A percentile compares a stretch with the other conserved stretches of the same genome.
phyloP scores from a whole-genome alignment of 2,113 vertebrate species.

The Penelope pileata region DNA sequence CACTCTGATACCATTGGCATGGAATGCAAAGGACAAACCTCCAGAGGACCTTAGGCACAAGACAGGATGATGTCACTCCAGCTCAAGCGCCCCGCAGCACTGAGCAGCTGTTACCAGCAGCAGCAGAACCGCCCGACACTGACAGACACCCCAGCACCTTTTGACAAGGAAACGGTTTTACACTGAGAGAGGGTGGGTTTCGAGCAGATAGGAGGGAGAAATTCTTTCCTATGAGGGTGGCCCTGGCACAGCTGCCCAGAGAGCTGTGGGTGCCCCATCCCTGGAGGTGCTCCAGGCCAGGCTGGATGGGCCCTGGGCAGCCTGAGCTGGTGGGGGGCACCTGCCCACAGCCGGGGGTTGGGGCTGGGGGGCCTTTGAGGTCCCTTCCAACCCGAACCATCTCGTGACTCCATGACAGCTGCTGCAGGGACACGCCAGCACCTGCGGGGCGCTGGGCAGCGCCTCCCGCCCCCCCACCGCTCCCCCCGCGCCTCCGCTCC shows the following conservation, averaged over 20 bases:
- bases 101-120: neutral
- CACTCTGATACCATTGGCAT: fast-evolving
- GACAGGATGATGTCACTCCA: too few relatives aligned
- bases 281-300: neutral
- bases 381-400: neutral
- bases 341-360: too few relatives aligned
- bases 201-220: neutral
- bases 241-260: neutral
- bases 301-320: neutral
- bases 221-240: neutral
- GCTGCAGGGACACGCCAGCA: neutral
- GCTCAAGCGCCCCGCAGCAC: fast-evolving
- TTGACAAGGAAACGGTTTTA: neutral
- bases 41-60: too few relatives aligned
- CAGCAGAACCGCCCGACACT: fast-evolving
- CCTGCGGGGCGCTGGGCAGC: neutral
- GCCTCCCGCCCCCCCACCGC: fast-evolving
- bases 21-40: neutral
- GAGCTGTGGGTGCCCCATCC: neutral
- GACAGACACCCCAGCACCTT: neutral
- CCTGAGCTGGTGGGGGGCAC: too few relatives aligned
- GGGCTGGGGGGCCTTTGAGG: neutral
- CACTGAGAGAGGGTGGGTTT: neutral
- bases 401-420: too few relatives aligned
- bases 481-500: fast-evolving